A percentile compares a stretch with the other conserved stretches of the same genome.
phyloP scores from a whole-genome alignment of 2,888 invertebrate genomes.

The Coleophora flavipennella region DNA sequence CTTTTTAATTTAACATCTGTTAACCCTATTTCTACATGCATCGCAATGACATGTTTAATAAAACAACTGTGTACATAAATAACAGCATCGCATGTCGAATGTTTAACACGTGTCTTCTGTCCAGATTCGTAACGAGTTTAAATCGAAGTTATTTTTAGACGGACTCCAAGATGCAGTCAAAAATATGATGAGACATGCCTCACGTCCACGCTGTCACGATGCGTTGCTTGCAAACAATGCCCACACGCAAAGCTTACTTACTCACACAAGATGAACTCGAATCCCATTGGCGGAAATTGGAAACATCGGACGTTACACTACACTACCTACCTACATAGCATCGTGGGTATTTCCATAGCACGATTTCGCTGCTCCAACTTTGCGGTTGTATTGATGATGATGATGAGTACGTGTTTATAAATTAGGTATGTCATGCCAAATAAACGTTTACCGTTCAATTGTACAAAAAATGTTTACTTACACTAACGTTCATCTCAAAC shows the following conservation, averaged over 20 bases:
- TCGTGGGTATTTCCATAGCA: slow-evolving; percentile 40
- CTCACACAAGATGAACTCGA: slow-evolving; percentile 23
- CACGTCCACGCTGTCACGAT: slow-evolving; percentile 23
- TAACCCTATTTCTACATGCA: too few relatives aligned
- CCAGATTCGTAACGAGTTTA: slow-evolving; percentile 16
- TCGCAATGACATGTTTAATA: too few relatives aligned
- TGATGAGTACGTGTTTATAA: slow-evolving; percentile 25
- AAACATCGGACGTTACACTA: slow-evolving; percentile 39
- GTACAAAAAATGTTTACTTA: neutral
- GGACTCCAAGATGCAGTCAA: slow-evolving; percentile 17
- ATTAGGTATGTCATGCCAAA: neutral
- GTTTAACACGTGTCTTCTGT: slow-evolving; percentile 17
- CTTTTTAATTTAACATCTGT: too few relatives aligned
- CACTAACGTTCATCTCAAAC: neutral
- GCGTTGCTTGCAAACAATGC: slow-evolving; percentile 33
- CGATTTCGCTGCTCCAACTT: slow-evolving; percentile 45
- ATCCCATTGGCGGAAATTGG: slow-evolving; percentile 26
- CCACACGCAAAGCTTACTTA: slow-evolving; percentile 20
- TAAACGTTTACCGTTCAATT: too few relatives aligned
- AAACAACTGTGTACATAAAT: too few relatives aligned
- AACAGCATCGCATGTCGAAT: slow-evolving; percentile 4
- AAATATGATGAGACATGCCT: slow-evolving; percentile 28
- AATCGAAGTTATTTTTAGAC: slow-evolving; percentile 29
- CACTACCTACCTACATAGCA: slow-evolving; percentile 40
- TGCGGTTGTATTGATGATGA: too few relatives aligned